Evolutionary conservation across 2,113 vertebrate genomes (phyloP), one percentile per base, ranked within the genome.

Genomic region (Aspiorhynchus laticeps): DNA sequence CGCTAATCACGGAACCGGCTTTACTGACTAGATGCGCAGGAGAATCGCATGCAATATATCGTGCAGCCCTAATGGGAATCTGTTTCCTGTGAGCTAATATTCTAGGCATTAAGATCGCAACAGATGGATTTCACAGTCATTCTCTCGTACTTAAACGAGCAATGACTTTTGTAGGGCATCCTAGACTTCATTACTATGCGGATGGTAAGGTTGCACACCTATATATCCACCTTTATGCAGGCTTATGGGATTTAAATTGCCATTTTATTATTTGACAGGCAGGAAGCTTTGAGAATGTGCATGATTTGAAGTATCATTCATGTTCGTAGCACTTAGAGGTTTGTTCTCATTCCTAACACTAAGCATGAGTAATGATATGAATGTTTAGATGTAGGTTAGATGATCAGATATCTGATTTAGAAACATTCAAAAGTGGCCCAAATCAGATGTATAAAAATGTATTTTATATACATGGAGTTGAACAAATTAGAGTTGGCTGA

Each of bases 61-160:
- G n/a, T n/a, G n/a, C n/a, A n/a, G n/a, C n/a, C n/a, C n/a, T n/a
- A 28, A 36, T 65, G 87, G 83, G 63, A 84, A 59, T 61, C 38
- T 1, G 21, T 80, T 85, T 85, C 75, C 76, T n/a, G 46, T 73
- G 83, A 21, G 21, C 4, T 28, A 21, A 33, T 69, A 73, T 78
- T 88, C 63, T 53, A 80, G 65, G 83, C 61, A 38, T 61, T 56
- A 14, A 21, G 46, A 73, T 59, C 38, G 46, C 61, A 84, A 26
- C 75, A 69, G 63, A 59, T 53, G 73, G 63, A 80, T 85, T 84
- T 80, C 77, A 56, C 77, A 61, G 65, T 53, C 33, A 11, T 36
- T 79, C 26, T 51, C 77, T 65, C 10, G 11, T 75, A 31, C 33
- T 14, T 59, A 28, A 74, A 15, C 10, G 8, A 51, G 61, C 51